Conservation (phyloP, 2,113 vertebrate genomes). For the Gobiocypris rarus region DNA sequence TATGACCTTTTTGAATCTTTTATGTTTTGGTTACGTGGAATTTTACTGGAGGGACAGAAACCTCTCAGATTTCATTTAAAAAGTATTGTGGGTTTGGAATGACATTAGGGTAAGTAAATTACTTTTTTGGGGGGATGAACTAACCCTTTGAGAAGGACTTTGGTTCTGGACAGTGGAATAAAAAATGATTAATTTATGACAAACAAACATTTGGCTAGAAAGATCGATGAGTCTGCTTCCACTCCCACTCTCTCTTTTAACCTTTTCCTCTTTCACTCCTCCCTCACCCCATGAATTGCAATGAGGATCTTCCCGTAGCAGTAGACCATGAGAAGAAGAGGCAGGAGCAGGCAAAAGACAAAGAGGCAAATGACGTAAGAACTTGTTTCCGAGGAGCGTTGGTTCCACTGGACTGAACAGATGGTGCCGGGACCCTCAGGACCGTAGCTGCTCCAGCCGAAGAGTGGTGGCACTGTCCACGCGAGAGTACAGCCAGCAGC, state of each 20-base stretch:
- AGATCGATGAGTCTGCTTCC: neutral
- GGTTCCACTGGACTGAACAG: constrained; percentile 53
- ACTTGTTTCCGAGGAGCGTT: neutral
- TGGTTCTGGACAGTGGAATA: neutral
- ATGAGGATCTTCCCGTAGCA: constrained; percentile 40
- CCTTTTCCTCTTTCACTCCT: constrained; percentile 1
- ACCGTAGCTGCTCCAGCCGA: constrained; percentile 81
- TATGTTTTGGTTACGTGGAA: no score
- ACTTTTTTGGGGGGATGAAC: neutral
- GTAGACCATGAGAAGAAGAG: constrained; percentile 51
- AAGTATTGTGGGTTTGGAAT: no score
- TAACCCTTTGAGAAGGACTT: neutral
- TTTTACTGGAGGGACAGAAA: no score
- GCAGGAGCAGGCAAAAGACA: constrained; percentile 50
- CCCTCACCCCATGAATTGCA: constrained; percentile 44
- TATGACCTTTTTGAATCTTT: no score
- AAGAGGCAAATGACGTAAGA: constrained; percentile 60
- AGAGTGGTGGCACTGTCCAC: constrained; percentile 77
- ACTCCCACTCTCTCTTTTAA: neutral
- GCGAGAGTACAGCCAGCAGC: constrained; percentile 77
- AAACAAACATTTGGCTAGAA: constrained; percentile 15
- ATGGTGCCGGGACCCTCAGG: constrained; percentile 67
- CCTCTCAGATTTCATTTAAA: no score
- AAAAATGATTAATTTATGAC: constrained; percentile 25
- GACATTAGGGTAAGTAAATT: no score